Evolutionary conservation across 2,113 vertebrate species (phyloP).

Genomic region (Danio rerio): DNA sequence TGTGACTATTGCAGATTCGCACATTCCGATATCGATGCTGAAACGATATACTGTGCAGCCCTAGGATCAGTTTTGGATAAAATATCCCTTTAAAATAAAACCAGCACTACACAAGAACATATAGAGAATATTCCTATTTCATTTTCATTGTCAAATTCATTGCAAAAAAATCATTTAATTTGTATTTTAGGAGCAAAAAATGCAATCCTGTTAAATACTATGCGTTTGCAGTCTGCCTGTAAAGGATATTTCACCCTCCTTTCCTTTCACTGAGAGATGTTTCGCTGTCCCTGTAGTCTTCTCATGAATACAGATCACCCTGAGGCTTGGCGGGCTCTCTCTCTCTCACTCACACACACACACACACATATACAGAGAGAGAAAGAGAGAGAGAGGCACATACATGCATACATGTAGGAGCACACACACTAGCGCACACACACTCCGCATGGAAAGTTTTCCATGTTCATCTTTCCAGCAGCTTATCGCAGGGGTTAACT

Average conservation of each 20-base stretch:
- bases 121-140: background rate
- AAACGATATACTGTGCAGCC: too few species aligned
- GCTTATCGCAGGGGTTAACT: constrained; percentile 83
- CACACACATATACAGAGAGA: background rate
- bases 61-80: too few species aligned
- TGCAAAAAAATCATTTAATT: background rate
- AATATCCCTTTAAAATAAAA: too few species aligned
- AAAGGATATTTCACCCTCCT: constrained; percentile 47
- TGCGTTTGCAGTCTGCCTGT: constrained; percentile 20
- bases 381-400: background rate
- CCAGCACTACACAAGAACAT: background rate
- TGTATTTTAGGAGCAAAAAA: background rate
- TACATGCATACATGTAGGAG: background rate
- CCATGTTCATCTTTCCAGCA: constrained; percentile 71
- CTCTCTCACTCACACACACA: background rate
- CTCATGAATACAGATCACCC: constrained; percentile 59
- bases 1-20: too few species aligned
- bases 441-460: constrained; percentile 84
- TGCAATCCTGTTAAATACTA: background rate
- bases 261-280: constrained; percentile 46
- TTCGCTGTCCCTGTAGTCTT: constrained; percentile 52
- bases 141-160: background rate
- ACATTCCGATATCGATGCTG: too few species aligned
- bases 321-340: constrained; percentile 34
- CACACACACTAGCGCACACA: constrained; percentile 59